Base-by-base conservation (phyloP, 2,888 invertebrate genomes). In the Sarcophaga variegata region DNA sequence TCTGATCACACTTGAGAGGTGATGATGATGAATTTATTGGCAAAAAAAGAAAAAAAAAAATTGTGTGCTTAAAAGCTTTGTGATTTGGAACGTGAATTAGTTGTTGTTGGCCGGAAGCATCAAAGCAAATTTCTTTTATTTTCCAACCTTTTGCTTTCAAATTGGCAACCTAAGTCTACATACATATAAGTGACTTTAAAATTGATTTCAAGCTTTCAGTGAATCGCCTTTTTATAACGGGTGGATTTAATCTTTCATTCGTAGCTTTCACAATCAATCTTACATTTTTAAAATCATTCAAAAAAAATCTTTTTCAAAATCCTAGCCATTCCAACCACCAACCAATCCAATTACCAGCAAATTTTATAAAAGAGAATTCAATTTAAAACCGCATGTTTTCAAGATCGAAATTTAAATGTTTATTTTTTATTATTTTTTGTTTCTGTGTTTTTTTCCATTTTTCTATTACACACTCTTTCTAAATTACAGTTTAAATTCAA, bases 391-490 rank as follows among this genome's bases (percentile, higher is more conserved):
- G 54, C 54, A 54, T 54, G 54, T 54, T 54, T 54, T 54, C 12
- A 54, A 54, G 12, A 54, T 54, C 90, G 90, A 92, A 88, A 77
- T 54, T 85, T 75, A 17, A 54, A 54, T 89, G 89, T 84, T 81
- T 81, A n/a, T 90, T 90, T 90, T 91, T 91, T 91, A 76, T 25
- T 91, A 22, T 22, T 91, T 85, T 83, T 85, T 81, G 85, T 86
- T 85, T 86, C 83, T 88, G 87, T 91, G 81, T 90, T 90, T 37
- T 37, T 37, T 37, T 37, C 37, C 8, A 8, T 37, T 37, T 37
- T 37, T 37, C 37, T 37, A 37, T 37, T 37, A 37, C 37, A 37
- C 37, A 37, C 37, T 37, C 37, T 37, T 37, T 89, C 90, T 86
- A 86, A 86, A 64, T 83, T 81, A 89, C 90, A 89, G 89, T 75